Base-by-base conservation (phyloP, 2,888 invertebrate genomes). In the Cabera pusaria region DNA sequence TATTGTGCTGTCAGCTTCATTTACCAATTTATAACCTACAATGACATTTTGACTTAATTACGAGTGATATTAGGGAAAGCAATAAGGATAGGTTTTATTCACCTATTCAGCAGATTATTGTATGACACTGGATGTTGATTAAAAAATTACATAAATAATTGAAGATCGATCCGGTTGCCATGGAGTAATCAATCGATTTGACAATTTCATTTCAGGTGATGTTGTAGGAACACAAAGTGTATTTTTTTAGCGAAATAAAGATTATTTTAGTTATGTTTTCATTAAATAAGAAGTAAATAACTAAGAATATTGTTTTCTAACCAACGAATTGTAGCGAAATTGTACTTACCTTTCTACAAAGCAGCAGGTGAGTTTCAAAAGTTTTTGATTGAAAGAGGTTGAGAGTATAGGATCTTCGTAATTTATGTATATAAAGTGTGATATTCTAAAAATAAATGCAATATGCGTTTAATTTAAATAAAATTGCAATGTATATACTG, bases 1-100 rank as follows among this genome's bases (percentile, higher is more conserved):
- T 64, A 59, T 59, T 83, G 68, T 44, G 72, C 56, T 63, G 55
- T 80, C 64, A 77, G 72, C 72, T 85, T 84, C 83, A 85, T 83
- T 50, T 46, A 57, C 39, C 45, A 52, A 64, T 23, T 47, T 56
- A 49, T 67, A 74, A 72, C 76, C 74, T 77, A 74, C 40, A 75
- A 71, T 56, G 49, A 52, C 40, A 46, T 36, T 42, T 37, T 23
- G 5, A 41, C 31, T n/a, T n/a, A n/a, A n/a, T n/a, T n/a, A n/a
- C n/a, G n/a, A n/a, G n/a, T n/a, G n/a, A n/a, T n/a, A n/a, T n/a
- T n/a, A n/a, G n/a, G n/a, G 16, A 5, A 29, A 4, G 2, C n/a
- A 17, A 27, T 5, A 16, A 33, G 23, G 8, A 7, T 18, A 35
- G 24, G 8, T 29, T 24, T 7, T 4, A n/a, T 6, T n/a, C n/a